Evolutionary conservation across 2,888 invertebrate genomes (phyloP), one percentile per base, ranked within the genome.

Genomic region (Branchinecta sandiegonensis): DNA sequence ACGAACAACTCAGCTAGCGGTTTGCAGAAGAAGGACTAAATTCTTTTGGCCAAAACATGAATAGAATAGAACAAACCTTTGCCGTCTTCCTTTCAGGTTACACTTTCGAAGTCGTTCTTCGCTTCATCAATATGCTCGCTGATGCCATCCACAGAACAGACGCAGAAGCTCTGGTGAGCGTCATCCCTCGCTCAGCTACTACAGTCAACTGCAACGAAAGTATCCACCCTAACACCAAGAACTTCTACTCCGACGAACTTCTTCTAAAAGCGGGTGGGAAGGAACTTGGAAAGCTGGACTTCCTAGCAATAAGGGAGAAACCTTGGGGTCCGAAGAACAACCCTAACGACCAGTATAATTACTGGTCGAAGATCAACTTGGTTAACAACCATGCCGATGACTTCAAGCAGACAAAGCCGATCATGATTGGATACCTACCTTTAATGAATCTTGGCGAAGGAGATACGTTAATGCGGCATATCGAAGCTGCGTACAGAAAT

Each of bases 321-420:
- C 63, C 63, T 9, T 56, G 63, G 63, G 63, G 63, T 17, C 63
- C 63, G 23, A 56, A 56, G 23, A 23, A 56, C 9, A 10, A 56
- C 63, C 63, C 63, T 8, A 11, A 23, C 23, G 37, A 37, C 6
- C 37, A 37, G 37, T 37, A 37, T 37, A 8, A n/a, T n/a, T 56
- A 56, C 63, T 17, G 23, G 14, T 56, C 23, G 63, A n/a, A n/a
- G 11, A 56, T 56, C 63, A 56, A 56, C 63, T 56, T 56, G 63
- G 23, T 56, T 9, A 56, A 56, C 63, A 56, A 56, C 23, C 63
- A 56, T 10, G 63, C 63, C 23, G 63, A 11, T 56, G 63, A 56
- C 63, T 56, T 56, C 23, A 9, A 56, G n/a, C n/a, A 56, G n/a
- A n/a, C 63, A 10, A 56, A 56, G 63, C 63, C 63, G 10, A n/a